Conservation (phyloP, 2,113 vertebrate genomes). For the Trogon surrucura region DNA sequence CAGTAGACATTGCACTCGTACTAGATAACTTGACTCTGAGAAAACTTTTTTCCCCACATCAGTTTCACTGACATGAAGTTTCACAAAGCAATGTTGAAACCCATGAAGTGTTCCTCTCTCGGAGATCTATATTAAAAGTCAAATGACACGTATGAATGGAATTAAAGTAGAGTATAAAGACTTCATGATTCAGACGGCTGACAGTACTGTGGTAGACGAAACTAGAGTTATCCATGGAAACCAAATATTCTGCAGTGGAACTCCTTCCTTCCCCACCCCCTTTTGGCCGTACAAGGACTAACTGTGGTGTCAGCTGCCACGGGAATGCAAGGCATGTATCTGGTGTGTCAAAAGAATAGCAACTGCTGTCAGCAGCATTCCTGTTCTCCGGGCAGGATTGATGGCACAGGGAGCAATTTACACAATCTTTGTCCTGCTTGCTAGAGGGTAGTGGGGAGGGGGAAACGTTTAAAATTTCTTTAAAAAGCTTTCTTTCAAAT, state of each 20-base stretch:
- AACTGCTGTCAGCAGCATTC: constrained; percentile 52
- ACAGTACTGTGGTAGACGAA: background rate
- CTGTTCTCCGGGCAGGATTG: background rate
- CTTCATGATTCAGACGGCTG: accelerated
- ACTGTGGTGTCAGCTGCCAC: constrained; percentile 44
- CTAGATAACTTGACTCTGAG: background rate
- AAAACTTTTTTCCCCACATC: accelerated
- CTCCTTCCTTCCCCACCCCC: background rate
- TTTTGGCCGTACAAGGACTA: constrained; percentile 28
- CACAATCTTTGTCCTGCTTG: background rate
- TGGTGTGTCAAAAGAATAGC: constrained; percentile 49
- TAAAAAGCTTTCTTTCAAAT: background rate
- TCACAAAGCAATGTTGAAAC: background rate
- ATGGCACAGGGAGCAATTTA: constrained; percentile 8
- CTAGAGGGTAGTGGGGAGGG: too few relatives aligned
- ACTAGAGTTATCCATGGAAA: constrained; percentile 41
- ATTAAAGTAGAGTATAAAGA: background rate
- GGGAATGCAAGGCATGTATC: constrained; percentile 36
- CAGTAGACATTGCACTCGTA: background rate
- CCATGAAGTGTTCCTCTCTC: background rate
- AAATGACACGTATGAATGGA: background rate
- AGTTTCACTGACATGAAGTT: background rate
- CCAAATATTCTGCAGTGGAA: constrained; percentile 2
- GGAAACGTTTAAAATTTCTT: background rate
- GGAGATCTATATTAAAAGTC: background rate